These are phyloP conservation scores for Drosophila emarginata DNA, from an alignment of 2,888 invertebrate species.

Conservation along the genomic window DNA sequence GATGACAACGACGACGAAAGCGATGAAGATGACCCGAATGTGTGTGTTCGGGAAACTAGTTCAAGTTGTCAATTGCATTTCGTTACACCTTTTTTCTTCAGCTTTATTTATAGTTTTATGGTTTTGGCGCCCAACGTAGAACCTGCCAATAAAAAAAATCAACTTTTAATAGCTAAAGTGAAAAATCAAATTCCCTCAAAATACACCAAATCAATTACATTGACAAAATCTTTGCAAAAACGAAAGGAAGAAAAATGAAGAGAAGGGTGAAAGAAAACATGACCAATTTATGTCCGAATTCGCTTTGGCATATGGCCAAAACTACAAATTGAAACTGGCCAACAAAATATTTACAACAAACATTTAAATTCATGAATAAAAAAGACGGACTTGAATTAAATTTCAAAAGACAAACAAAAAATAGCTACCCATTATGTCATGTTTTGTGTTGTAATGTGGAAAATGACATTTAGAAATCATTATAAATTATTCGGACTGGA, in stretches of 20 bases:
- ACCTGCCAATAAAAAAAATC: not conserved
- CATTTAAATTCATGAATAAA: conserved; percentile 77
- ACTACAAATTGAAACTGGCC: conserved; percentile 9
- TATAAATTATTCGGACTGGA: conserved; percentile 5
- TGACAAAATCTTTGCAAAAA: not conserved
- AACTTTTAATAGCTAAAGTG: conserved; percentile 1
- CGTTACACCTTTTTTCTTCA: not conserved
- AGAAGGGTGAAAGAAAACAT: conserved; percentile 32
- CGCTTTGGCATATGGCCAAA: conserved; percentile 14
- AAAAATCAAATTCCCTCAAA: not conserved
- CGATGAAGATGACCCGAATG: conserved; percentile 41
- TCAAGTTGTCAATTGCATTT: conserved; percentile 12
- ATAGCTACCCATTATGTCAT: not conserved
- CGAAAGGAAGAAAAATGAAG: not conserved
- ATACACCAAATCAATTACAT: conserved; percentile 5
- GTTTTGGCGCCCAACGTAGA: not conserved
- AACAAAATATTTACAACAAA: conserved; percentile 25
- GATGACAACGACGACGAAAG: conserved; percentile 1
- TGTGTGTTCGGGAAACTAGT: not conserved
- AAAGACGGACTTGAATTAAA: conserved; percentile 31
- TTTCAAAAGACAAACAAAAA: conserved; percentile 9
- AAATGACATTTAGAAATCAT: conserved; percentile 6
- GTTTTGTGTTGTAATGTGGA: conserved; percentile 7
- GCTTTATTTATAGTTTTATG: not conserved
- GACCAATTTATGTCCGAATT: conserved; percentile 57